Conservation (phyloP, 2,888 invertebrate genomes). For the Hemaris fuciformis region DNA sequence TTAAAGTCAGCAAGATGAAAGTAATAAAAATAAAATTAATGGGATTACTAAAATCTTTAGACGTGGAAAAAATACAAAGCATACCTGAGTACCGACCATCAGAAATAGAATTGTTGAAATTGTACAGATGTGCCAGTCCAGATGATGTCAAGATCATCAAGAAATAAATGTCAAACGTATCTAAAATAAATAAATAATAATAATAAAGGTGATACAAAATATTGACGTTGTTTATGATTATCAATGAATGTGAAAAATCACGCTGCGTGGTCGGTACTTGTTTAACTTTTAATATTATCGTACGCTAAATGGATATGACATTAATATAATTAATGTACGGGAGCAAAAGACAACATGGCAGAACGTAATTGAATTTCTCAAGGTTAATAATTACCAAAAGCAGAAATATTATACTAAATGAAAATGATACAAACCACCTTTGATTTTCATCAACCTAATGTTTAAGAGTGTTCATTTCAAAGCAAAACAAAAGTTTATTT, state of each 20-base stretch:
- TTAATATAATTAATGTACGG: conserved; percentile 5
- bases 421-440: conserved; percentile 1
- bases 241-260: neutral
- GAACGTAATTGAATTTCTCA: conserved; percentile 31
- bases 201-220: neutral
- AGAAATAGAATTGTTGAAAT: conserved; percentile 33
- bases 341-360: conserved; percentile 19
- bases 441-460: neutral
- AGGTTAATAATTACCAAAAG: conserved; percentile 28
- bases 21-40: conserved; percentile 34
- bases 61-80: conserved; percentile 53
- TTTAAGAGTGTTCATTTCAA: neutral
- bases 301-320: neutral
- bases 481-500: too few relatives aligned
- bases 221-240: neutral
- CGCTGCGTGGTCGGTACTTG: neutral
- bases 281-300: conserved; percentile 10
- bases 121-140: conserved; percentile 43
- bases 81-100: conserved; percentile 36
- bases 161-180: neutral
- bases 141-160: conserved; percentile 27
- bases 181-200: neutral
- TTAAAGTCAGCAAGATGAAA: conserved; percentile 21
- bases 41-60: conserved; percentile 37
- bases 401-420: neutral